Evolutionary conservation across 2,888 invertebrate species (phyloP).

Genomic region (Drosophila kanekoi): DNA sequence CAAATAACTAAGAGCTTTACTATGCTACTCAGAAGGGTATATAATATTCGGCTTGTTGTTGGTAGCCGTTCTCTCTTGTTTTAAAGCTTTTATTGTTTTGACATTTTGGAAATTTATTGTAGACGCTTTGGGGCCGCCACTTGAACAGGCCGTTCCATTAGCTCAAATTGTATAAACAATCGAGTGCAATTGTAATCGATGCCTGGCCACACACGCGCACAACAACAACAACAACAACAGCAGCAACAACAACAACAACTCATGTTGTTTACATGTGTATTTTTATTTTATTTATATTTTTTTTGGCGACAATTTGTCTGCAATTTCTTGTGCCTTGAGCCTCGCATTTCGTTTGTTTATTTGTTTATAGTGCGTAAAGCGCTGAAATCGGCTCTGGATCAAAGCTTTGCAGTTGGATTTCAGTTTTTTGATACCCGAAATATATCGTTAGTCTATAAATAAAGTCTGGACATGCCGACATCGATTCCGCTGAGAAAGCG

Average conservation of each 20-base stretch:
- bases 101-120: conserved; percentile 61
- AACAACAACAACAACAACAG: conserved; percentile 5
- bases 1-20: too few relatives aligned
- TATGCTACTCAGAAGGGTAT: too few relatives aligned
- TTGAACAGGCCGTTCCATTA: conserved; percentile 11
- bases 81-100: conserved; percentile 63
- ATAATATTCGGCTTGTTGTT: conserved; percentile 11
- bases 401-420: conserved; percentile 13
- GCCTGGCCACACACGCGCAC: conserved; percentile 28
- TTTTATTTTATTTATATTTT: conserved; percentile 1
- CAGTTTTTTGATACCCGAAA: not conserved
- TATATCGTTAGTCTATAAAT: conserved; percentile 23
- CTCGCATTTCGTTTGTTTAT: conserved; percentile 4
- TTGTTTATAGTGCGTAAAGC: conserved; percentile 39
- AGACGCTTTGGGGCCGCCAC: conserved; percentile 60
- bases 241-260: conserved; percentile 4
- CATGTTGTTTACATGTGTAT: conserved; percentile 18
- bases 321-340: conserved; percentile 33
- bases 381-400: conserved; percentile 26
- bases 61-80: conserved; percentile 30
- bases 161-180: conserved; percentile 47
- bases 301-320: conserved; percentile 69
- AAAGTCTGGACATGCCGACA: conserved; percentile 24
- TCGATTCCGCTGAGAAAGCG: conserved; percentile 7
- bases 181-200: conserved; percentile 64